Percentiles rank a stretch among this genome's conserved stretches.
phyloP scores from a whole-genome alignment of 2,113 vertebrate genomes.

The Corvus moneduloides region DNA sequence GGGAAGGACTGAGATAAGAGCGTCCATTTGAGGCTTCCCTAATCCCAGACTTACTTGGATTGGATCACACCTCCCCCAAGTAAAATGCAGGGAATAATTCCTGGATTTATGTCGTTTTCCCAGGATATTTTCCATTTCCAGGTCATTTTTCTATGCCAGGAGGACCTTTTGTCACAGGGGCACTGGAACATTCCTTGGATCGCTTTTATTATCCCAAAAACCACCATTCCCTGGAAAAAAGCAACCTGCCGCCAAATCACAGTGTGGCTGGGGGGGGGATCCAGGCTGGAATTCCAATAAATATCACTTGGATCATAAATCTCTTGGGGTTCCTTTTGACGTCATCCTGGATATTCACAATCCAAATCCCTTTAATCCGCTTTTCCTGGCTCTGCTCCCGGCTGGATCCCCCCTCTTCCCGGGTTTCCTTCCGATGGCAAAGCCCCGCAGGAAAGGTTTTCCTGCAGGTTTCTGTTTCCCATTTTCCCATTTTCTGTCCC shows the following conservation, averaged over 20 bases:
- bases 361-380: neutral
- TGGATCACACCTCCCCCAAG: neutral
- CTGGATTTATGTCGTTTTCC: fast-evolving
- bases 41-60: neutral
- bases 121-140: neutral
- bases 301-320: neutral
- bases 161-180: neutral
- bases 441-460: fast-evolving
- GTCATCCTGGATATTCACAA: neutral
- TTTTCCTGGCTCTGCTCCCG: fast-evolving
- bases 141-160: neutral
- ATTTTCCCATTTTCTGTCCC: neutral
- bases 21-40: neutral
- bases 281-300: neutral
- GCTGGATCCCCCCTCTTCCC: neutral
- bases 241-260: neutral
- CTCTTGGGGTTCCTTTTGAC: neutral
- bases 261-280: no score
- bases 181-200: fast-evolving
- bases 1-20: neutral
- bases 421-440: neutral
- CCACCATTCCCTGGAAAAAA: neutral
- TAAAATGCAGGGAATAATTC: neutral
- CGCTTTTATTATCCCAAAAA: no score
- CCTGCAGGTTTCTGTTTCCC: neutral